These are phyloP conservation scores for Zootoca vivipara DNA, from an alignment of 2,113 vertebrate species.

Conservation along the genomic window DNA sequence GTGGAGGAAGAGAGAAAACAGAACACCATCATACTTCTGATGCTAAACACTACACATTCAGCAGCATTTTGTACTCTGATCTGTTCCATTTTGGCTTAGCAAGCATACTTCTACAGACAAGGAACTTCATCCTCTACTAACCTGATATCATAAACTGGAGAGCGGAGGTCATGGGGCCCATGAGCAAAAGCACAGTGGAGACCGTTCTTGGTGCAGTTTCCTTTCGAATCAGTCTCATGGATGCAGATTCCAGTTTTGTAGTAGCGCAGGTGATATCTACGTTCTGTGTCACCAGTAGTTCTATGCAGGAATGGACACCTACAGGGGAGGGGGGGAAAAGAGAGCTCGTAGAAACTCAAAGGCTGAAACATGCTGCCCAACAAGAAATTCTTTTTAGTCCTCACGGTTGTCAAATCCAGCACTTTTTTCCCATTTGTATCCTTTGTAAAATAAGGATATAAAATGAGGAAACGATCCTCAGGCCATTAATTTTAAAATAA, in stretches of 20 bases:
- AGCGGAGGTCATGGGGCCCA: constrained; percentile 95
- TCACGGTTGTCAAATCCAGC: not conserved
- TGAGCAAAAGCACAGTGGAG: constrained; percentile 97
- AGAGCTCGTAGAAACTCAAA: constrained; percentile 9
- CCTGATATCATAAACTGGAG: constrained; percentile 95
- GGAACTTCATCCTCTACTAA: constrained; percentile 52
- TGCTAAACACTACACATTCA: not conserved
- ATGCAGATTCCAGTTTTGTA: constrained; percentile 98
- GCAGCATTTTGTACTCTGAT: not conserved
- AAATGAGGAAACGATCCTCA: not conserved
- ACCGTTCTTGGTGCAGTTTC: constrained; percentile 97
- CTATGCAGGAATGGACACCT: constrained; percentile 95
- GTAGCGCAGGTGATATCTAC: constrained; percentile 95
- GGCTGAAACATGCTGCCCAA: not conserved
- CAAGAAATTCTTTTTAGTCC: not conserved
- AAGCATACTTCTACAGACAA: not conserved
- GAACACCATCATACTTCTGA: not conserved
- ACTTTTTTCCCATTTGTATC: constrained; percentile 10
- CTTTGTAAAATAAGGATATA: constrained; percentile 12
- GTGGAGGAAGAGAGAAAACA: too few species aligned
- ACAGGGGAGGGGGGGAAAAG: not conserved
- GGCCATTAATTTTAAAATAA: constrained; percentile 11
- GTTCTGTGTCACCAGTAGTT: constrained; percentile 96
- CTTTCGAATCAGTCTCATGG: constrained; percentile 96
- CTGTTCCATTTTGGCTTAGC: constrained; percentile 1